Base-by-base conservation (phyloP, 2,888 invertebrate genomes). In the Adela reaumurella region DNA sequence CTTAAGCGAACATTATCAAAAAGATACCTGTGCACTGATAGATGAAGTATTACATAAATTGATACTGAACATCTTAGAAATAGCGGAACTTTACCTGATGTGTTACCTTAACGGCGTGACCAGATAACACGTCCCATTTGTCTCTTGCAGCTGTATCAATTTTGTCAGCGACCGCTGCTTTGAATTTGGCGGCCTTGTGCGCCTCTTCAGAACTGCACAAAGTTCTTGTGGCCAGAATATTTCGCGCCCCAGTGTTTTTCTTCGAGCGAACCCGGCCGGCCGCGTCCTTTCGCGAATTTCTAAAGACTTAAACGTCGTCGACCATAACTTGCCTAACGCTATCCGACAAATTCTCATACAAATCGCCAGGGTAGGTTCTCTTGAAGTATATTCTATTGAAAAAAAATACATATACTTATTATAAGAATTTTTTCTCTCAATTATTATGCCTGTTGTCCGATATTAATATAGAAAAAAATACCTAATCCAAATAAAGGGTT, bases 221-320 rank as follows among this genome's bases (percentile, higher is more conserved):
- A 45, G 60, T 56, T 24, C 65, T 85, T 55, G 67, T 86, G 52
- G 49, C 58, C 44, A 66, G 66, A 57, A 63, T 82, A 55, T 64
- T 90, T 56, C 81, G 81, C 62, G 82, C 85, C 61, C 89, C 90
- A 49, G 82, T 89, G 76, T 81, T 84, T 62, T 85, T 90, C 77
- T 91, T 88, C 74, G 91, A 92, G 69, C 86, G 85, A 58, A 91
- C 90, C 91, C 91, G 44, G 59, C 84, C 55, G 91, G 91, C 65
- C 81, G 91, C 57, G 84, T 92, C 58, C 76, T 92, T 51, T 65
- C 85, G 74, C 83, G 88, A 67, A 88, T 88, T 74, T 84, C 87
- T 67, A 86, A 88, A 83, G 89, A 90, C 71, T 74, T 89, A 58
- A 88, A 89, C 67, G 81, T 86, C 57, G 67, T 88, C 81, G 89